Percentiles rank a stretch among this genome's conserved stretches.
phyloP scores from a whole-genome alignment of 2,797 vertebrate species.

The Silurus lanzhouensis region DNA sequence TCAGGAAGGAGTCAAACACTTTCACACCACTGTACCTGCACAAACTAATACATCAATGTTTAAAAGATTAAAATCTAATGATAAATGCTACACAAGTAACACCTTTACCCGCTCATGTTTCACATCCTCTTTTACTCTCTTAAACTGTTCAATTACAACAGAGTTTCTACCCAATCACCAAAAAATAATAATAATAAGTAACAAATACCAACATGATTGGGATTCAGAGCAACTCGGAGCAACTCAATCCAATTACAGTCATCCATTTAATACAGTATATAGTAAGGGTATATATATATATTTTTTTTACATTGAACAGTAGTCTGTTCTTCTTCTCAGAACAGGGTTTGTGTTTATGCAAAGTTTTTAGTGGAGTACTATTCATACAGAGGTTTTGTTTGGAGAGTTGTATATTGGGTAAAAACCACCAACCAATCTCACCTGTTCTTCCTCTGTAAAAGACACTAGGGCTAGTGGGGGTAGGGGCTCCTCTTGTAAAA shows the following conservation, averaged over 20 bases:
- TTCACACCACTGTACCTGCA: background rate
- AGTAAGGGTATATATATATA: background rate
- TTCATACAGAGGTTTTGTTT: no score
- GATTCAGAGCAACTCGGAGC: background rate
- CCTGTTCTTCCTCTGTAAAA: slow-evolving; percentile 99
- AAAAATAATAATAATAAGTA: background rate
- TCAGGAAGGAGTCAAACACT: no score
- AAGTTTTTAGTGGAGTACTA: background rate
- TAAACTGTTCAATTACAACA: no score
- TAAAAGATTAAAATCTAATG: background rate
- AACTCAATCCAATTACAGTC: background rate
- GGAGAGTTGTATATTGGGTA: background rate
- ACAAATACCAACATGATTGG: background rate
- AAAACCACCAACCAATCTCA: slow-evolving; percentile 59
- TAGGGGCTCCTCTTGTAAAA: slow-evolving; percentile 97
- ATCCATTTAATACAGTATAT: background rate
- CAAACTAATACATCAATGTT: background rate
- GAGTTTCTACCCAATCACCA: background rate
- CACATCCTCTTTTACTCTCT: background rate
- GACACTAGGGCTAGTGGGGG: slow-evolving; percentile 94
- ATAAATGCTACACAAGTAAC: background rate
- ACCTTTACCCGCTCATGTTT: background rate
- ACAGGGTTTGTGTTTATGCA: background rate
- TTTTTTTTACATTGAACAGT: background rate
- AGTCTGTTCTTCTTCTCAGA: background rate